These are phyloP conservation scores for Lomographa bimaculata DNA, from an alignment of 2,888 invertebrate genomes.

Conservation along the genomic window DNA sequence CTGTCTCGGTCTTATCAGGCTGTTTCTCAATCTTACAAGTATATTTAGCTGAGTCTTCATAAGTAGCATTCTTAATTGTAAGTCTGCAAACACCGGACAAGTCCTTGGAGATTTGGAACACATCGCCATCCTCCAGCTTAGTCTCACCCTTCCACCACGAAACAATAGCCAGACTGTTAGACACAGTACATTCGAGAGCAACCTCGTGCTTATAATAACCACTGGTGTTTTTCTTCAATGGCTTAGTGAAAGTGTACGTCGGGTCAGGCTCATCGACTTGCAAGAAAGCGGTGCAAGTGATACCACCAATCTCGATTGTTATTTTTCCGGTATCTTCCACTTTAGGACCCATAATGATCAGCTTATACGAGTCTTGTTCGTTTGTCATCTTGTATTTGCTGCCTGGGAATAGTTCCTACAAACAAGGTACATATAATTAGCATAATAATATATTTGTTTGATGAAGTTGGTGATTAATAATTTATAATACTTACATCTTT, in stretches of 20 bases:
- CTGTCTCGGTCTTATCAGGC: conserved; percentile 92
- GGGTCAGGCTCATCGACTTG: conserved; percentile 99
- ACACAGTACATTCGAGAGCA: conserved; percentile 96
- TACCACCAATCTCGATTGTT: conserved; percentile 96
- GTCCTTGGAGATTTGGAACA: conserved; percentile 95
- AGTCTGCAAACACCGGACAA: conserved; percentile 95
- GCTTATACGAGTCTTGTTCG: conserved; percentile 95
- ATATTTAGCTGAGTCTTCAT: conserved; percentile 95
- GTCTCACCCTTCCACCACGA: conserved; percentile 94
- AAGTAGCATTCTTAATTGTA: conserved; percentile 90
- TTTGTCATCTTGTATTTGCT: conserved; percentile 98
- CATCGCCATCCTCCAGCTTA: conserved; percentile 92
- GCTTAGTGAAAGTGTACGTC: conserved; percentile 95
- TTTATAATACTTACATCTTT: conserved; percentile 93
- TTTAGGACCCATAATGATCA: conserved; percentile 95
- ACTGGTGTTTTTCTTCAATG: conserved; percentile 93
- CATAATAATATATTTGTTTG: too few species aligned
- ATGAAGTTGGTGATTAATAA: too few species aligned
- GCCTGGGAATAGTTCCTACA: conserved; percentile 96
- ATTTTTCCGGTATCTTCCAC: conserved; percentile 99
- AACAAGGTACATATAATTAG: conserved; percentile 1
- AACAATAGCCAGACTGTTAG: conserved; percentile 96
- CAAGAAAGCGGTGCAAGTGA: conserved; percentile 94
- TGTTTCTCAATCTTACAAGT: conserved; percentile 95
- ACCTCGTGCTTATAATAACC: conserved; percentile 96